Evolutionary conservation across 1,140 invertebrate species (phyloP).

Genomic region (Ganaspis sp.): DNA sequence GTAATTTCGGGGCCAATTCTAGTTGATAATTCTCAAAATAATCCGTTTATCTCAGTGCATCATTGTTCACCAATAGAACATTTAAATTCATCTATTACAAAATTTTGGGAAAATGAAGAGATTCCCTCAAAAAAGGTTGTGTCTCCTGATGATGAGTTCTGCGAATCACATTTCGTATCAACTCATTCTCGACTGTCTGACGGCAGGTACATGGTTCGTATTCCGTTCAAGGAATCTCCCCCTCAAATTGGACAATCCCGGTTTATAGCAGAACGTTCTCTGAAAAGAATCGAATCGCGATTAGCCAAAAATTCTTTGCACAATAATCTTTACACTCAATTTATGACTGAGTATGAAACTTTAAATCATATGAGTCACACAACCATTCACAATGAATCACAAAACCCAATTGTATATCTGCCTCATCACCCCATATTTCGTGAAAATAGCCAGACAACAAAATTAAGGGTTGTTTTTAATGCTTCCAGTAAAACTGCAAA

Average conservation of each 20-base stretch:
- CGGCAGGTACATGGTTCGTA: not conserved
- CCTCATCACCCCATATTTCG: constrained; percentile 35
- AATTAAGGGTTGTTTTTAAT: constrained; percentile 36
- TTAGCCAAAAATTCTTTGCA: not conserved
- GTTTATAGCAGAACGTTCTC: not conserved
- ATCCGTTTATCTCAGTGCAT: not conserved
- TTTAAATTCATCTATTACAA: not conserved
- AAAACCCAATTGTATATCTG: constrained; percentile 16
- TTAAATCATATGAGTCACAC: constrained; percentile 27
- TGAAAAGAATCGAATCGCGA: constrained; percentile 14
- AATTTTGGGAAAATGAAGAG: not conserved
- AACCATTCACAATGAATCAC: not conserved
- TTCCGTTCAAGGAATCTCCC: not conserved
- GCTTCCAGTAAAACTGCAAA: constrained; percentile 7
- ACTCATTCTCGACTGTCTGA: not conserved
- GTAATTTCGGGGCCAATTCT: not conserved
- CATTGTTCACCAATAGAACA: not conserved
- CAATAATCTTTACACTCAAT: not conserved
- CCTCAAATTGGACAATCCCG: not conserved
- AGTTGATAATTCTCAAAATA: not conserved
- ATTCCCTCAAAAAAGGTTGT: not conserved
- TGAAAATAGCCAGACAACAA: not conserved
- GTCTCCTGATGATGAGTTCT: not conserved
- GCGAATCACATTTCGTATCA: not conserved
- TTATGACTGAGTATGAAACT: constrained; percentile 30